Conservation (phyloP, 2,113 vertebrate genomes). For the Datnioides undecimradiatus region DNA sequence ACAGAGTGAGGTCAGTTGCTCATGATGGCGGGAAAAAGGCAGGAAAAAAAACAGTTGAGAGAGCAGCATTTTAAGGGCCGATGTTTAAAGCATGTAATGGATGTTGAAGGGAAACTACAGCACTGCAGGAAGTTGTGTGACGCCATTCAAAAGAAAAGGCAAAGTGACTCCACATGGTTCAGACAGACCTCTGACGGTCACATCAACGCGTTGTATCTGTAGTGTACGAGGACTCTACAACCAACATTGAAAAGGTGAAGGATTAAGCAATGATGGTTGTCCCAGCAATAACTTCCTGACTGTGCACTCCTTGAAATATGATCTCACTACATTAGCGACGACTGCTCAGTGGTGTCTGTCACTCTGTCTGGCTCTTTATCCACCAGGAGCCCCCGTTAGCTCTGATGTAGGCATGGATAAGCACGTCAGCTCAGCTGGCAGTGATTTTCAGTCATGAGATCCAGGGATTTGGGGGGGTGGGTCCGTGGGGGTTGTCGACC, state of each 20-base stretch:
- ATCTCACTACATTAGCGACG: constrained; percentile 22
- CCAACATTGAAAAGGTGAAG: not conserved
- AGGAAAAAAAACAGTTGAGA: not conserved
- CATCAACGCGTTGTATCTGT: not conserved
- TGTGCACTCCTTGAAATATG: constrained; percentile 35
- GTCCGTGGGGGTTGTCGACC: constrained; percentile 15
- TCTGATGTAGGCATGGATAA: constrained; percentile 67
- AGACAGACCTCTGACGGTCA: constrained; percentile 6
- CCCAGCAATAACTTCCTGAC: constrained; percentile 26
- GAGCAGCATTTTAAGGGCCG: constrained; percentile 28
- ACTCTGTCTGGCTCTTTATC: constrained; percentile 45
- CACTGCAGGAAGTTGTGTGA: constrained; percentile 23
- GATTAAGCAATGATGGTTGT: constrained; percentile 16
- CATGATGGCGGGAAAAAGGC: constrained; percentile 27
- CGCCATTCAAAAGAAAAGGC: constrained; percentile 17
- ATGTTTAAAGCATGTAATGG: constrained; percentile 48
- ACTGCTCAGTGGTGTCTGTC: constrained; percentile 32
- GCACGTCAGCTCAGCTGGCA: constrained; percentile 75
- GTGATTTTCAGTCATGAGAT: constrained; percentile 76
- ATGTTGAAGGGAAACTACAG: constrained; percentile 19
- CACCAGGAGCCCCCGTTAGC: constrained; percentile 41
- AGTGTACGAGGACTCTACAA: not conserved
- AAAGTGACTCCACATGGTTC: constrained; percentile 8
- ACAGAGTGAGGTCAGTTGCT: constrained; percentile 55
- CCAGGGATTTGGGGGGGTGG: constrained; percentile 51